Percentiles rank a stretch among this genome's conserved stretches.
phyloP scores from a whole-genome alignment of 2,888 invertebrate species.

The Melieria crassipennis region DNA sequence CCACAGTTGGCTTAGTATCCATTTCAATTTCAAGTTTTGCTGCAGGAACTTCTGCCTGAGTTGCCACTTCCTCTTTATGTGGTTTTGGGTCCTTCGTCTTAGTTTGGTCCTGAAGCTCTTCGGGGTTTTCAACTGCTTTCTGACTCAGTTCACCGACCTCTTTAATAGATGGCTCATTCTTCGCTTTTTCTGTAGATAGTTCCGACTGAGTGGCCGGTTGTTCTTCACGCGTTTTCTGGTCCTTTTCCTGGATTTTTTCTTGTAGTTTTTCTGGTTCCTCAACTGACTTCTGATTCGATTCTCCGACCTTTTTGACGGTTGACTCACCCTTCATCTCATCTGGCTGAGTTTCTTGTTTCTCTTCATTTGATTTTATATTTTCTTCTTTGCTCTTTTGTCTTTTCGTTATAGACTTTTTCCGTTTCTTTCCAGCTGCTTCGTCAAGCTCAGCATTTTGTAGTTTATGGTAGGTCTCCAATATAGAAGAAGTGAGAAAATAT shows the following conservation, averaged over 20 bases:
- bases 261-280: conserved; percentile 11
- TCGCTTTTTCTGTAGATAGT: background rate
- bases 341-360: background rate
- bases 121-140: conserved; percentile 13
- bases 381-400: conserved; percentile 42
- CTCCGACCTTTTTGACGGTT: background rate
- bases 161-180: too few relatives aligned
- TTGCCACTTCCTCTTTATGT: too few relatives aligned
- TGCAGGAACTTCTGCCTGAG: too few relatives aligned
- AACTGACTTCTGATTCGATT: conserved; percentile 1
- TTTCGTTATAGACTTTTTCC: conserved; percentile 12
- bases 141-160: background rate
- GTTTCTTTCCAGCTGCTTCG: too few relatives aligned
- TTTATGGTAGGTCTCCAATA: too few relatives aligned
- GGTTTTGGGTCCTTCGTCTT: too few relatives aligned
- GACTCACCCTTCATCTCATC: background rate
- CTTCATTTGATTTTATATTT: background rate
- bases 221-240: conserved; percentile 11
- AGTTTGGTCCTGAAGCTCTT: too few relatives aligned
- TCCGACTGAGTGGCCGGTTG: background rate
- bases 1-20: too few relatives aligned
- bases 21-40: too few relatives aligned
- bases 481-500: too few relatives aligned
- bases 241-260: conserved; percentile 18
- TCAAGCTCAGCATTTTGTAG: too few relatives aligned